These are phyloP conservation scores for Gambusia yucatana DNA, from an alignment of 2,797 vertebrate species.

Conservation along the genomic window DNA sequence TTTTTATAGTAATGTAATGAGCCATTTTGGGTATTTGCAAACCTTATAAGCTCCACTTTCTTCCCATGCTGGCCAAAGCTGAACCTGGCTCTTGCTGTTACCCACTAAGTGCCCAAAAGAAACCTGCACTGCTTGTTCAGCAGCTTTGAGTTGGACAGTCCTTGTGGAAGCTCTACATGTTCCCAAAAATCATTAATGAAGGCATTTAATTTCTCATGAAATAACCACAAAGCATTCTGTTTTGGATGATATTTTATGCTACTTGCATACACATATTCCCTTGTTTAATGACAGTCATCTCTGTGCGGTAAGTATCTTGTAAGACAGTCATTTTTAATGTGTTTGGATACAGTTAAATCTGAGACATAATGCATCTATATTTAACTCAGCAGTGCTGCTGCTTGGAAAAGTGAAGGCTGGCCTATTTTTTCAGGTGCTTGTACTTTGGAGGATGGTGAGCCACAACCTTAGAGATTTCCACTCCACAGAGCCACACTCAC, in stretches of 20 bases:
- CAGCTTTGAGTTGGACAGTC: conserved; percentile 86
- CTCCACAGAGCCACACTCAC: conserved; percentile 78
- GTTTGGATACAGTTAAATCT: conserved; percentile 89
- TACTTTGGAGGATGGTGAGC: conserved; percentile 91
- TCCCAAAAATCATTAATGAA: conserved; percentile 75
- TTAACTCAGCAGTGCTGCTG: conserved; percentile 88
- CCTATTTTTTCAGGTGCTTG: conserved; percentile 99
- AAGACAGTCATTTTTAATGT: conserved; percentile 89
- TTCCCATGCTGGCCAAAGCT: conserved; percentile 69
- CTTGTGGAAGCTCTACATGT: conserved; percentile 78
- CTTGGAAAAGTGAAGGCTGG: conserved; percentile 85
- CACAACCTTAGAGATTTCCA: conserved; percentile 89
- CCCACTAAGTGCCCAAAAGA: conserved; percentile 86
- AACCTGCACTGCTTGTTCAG: conserved; percentile 82
- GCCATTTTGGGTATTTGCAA: conserved; percentile 73
- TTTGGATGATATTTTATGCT: conserved; percentile 24
- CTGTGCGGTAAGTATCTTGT: conserved; percentile 84
- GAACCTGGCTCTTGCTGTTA: conserved; percentile 79
- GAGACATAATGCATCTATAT: conserved; percentile 93
- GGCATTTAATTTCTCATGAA: conserved; percentile 61
- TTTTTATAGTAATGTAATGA: conserved; percentile 47
- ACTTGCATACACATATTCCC: conserved; percentile 70
- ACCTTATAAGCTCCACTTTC: conserved; percentile 68
- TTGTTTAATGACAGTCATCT: conserved; percentile 83
- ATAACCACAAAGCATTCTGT: conserved; percentile 45